phyloP scores from a whole-genome alignment of 2,113 vertebrate genomes.

The Gallinago undulata region DNA sequence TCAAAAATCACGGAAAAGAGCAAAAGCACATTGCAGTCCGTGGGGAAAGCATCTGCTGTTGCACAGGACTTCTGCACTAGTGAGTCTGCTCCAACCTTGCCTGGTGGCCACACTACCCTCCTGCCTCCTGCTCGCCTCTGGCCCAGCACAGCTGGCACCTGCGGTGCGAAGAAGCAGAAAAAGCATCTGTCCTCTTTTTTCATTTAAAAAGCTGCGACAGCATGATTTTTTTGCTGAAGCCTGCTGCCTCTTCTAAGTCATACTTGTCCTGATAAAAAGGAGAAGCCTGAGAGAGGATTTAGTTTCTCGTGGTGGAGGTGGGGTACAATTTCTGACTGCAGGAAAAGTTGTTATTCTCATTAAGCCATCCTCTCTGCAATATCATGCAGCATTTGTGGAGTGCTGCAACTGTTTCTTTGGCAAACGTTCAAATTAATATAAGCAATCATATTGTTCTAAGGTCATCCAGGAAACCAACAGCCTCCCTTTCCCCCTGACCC shows the following conservation, averaged over 20 bases:
- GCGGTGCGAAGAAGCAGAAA: neutral
- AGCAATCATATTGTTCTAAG: conserved; percentile 24
- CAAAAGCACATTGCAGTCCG: neutral
- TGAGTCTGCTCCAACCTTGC: neutral
- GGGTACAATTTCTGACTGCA: neutral
- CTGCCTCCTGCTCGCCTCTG: fast-evolving
- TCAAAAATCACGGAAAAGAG: neutral
- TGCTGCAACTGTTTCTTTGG: neutral
- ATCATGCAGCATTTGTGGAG: neutral
- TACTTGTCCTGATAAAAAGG: neutral
- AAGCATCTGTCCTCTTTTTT: neutral
- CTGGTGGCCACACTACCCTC: fast-evolving
- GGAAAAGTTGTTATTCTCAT: conserved; percentile 21
- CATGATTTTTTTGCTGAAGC: neutral
- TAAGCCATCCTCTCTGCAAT: neutral
- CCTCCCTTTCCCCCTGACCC: conserved; percentile 31
- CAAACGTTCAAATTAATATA: neutral
- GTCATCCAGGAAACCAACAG: conserved; percentile 46
- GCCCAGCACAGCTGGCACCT: neutral
- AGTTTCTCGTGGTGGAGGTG: neutral
- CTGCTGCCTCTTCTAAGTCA: neutral
- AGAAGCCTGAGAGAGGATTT: neutral
- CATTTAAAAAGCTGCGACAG: neutral
- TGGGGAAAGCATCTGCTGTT: neutral
- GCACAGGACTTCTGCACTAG: neutral